A percentile compares a stretch with the other conserved stretches of the same genome.
phyloP scores from a whole-genome alignment of 2,113 vertebrate species.

The Alligator mississippiensis region DNA sequence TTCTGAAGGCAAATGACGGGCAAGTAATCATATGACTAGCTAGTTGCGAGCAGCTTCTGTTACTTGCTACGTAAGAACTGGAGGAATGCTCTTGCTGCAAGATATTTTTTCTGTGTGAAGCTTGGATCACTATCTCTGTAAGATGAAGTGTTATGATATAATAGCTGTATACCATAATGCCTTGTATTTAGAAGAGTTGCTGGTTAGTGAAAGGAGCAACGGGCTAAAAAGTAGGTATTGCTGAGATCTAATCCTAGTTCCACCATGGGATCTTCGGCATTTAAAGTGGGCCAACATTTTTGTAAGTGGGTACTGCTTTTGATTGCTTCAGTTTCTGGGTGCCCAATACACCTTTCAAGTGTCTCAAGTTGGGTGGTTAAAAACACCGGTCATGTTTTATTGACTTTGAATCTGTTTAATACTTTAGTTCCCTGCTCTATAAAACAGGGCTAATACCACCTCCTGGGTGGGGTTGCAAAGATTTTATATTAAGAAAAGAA shows the following conservation, averaged over 20 bases:
- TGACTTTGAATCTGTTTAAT: neutral
- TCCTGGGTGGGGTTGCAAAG: too few species aligned
- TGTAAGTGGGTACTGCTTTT: accelerated
- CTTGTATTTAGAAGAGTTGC: neutral
- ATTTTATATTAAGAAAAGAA: neutral
- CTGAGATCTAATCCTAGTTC: neutral
- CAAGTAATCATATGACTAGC: neutral
- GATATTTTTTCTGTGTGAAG: neutral
- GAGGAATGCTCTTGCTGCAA: neutral
- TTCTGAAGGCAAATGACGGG: neutral
- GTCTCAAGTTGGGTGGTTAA: neutral
- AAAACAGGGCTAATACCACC: neutral
- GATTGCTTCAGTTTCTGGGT: neutral
- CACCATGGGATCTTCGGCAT: neutral
- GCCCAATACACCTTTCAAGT: neutral
- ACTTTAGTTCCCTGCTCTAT: neutral
- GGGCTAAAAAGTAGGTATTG: neutral
- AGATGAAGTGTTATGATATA: neutral
- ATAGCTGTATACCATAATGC: neutral
- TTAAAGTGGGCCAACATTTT: accelerated
- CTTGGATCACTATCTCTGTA: neutral
- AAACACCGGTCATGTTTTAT: neutral
- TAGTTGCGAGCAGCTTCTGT: neutral
- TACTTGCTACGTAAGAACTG: neutral
- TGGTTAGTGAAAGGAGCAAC: accelerated